Evolutionary conservation across 2,113 vertebrate genomes (phyloP), one percentile per base, ranked within the genome.

Genomic region (Pampusana beccarii): DNA sequence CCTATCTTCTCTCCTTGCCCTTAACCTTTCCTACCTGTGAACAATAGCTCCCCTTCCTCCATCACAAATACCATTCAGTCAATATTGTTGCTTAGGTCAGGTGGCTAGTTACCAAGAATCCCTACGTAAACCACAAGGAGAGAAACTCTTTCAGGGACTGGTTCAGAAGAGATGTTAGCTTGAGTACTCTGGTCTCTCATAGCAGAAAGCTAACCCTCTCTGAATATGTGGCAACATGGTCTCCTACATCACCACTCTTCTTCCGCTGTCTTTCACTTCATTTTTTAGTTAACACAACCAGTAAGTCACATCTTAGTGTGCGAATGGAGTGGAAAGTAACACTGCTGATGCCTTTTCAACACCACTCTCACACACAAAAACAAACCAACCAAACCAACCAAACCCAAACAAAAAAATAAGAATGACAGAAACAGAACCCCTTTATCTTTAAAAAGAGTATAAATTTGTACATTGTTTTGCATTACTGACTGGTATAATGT

Each of bases 1-100:
- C 0, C 2, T 28, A 44, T 34, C 11, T 78, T 64, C 7, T 28
- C 13, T 73, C 26, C 54, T 67, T 1, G 0, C 14, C 10, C 12
- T 75, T 67, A 65, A 28, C 4, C 9, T n/a, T 66, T 78, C 13
- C 38, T 61, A 6, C 10, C 15, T 46, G 23, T 38, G 46, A 84
- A 15, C 5, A 42, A 16, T 2, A 34, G 2, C 3, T 61, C 3
- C 17, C 8, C 25, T 62, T 78, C 44, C 14, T 85, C 21, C 60
- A 48, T 15, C 44, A 70, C 40, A 73, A 66, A 40, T 21, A 17
- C 3, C 3, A 15, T 36, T 60, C 62, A 56, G 64, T 46, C 65
- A 50, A 20, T 7, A 14, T 40, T 33, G 9, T 7, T 33, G 33
- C 28, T 60, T 73, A 57, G 28, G 38, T 62, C 60, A 70, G 34